Percentiles rank a stretch among this genome's conserved stretches.
Evolutionary conservation across 2,113 vertebrate genomes (phyloP).

Genomic region (Lamprologus callipterus): DNA sequence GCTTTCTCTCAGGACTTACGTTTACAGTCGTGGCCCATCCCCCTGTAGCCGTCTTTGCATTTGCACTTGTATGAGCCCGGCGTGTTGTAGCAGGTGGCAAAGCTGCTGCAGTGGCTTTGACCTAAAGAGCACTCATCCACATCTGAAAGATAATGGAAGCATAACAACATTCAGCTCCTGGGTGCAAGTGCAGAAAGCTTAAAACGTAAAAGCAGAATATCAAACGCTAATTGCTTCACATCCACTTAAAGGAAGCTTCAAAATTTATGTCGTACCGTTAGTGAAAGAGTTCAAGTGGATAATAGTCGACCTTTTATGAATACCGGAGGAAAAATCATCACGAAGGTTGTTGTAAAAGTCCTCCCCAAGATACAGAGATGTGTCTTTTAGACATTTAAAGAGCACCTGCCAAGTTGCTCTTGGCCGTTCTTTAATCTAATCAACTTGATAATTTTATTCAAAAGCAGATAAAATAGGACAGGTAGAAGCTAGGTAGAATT

Average conservation of each 20-base stretch:
- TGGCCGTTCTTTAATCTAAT: background rate
- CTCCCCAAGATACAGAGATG: background rate
- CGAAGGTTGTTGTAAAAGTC: background rate
- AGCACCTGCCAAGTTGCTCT: background rate
- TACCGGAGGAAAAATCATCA: background rate
- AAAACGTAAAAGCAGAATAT: conserved; percentile 13
- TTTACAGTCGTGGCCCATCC: conserved; percentile 81
- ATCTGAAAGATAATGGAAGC: conserved; percentile 72
- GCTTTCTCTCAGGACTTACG: conserved; percentile 72
- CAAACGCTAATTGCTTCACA: conserved; percentile 34
- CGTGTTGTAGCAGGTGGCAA: conserved; percentile 86
- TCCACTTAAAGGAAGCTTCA: background rate
- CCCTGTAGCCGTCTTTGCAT: conserved; percentile 87
- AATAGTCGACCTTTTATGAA: background rate
- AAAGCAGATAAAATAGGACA: background rate
- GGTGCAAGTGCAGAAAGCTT: background rate
- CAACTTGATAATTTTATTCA: background rate
- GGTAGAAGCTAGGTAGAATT: too few species aligned
- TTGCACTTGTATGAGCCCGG: conserved; percentile 93
- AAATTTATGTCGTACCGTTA: background rate
- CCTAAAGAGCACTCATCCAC: conserved; percentile 86
- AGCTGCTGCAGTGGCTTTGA: conserved; percentile 78
- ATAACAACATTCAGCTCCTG: conserved; percentile 2
- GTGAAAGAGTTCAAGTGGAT: background rate
- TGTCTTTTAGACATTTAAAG: background rate